These are phyloP conservation scores for Muschampia plurimacula DNA, from an alignment of 2,888 invertebrate genomes.

Conservation along the genomic window DNA sequence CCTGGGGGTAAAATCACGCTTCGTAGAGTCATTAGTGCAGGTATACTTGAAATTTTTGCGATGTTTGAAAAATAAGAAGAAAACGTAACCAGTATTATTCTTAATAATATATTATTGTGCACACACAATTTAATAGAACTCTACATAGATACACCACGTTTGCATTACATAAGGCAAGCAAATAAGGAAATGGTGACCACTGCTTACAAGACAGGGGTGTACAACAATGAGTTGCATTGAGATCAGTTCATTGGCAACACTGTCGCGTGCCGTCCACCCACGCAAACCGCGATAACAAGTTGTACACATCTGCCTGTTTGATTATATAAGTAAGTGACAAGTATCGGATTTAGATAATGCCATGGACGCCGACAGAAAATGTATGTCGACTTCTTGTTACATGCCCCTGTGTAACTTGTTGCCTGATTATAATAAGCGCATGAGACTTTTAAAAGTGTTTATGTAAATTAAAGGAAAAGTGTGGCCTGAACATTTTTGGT, in stretches of 20 bases:
- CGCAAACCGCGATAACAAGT: conserved; percentile 81
- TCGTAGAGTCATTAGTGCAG: conserved; percentile 21
- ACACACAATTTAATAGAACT: no score
- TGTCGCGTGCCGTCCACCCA: conserved; percentile 71
- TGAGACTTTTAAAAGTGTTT: no score
- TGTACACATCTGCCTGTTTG: conserved; percentile 78
- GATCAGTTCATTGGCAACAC: conserved; percentile 74
- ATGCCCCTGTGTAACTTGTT: conserved; percentile 16
- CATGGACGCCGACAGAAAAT: conserved; percentile 12
- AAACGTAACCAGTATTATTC: background rate
- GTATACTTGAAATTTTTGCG: conserved; percentile 16
- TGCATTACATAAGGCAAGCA: conserved; percentile 58
- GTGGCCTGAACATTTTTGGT: no score
- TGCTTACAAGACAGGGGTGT: conserved; percentile 68
- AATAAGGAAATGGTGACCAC: conserved; percentile 75
- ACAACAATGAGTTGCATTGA: conserved; percentile 77
- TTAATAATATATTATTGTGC: background rate
- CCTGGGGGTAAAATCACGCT: conserved; percentile 62
- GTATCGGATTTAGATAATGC: conserved; percentile 48
- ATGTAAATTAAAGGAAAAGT: no score
- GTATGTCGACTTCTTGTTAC: conserved; percentile 10
- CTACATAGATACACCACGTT: conserved; percentile 14
- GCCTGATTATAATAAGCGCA: background rate
- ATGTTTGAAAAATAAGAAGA: background rate
- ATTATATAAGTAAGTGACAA: conserved; percentile 62